These are phyloP conservation scores for Channa maculata DNA, from an alignment of 2,113 vertebrate genomes.

Conservation along the genomic window DNA sequence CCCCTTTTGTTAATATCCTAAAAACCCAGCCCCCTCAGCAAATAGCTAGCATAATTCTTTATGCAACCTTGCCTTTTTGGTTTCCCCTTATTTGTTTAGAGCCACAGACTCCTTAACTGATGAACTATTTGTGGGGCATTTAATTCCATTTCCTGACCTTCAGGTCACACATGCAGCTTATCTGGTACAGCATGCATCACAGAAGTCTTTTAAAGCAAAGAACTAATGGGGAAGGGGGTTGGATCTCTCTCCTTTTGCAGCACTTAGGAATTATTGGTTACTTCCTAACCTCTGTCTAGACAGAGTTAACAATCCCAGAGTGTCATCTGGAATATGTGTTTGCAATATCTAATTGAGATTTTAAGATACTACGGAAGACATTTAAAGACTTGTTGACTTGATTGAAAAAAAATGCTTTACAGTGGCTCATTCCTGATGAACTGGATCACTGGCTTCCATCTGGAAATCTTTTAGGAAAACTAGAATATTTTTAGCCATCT, in stretches of 20 bases:
- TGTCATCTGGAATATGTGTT: slow-evolving; percentile 63
- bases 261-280: slow-evolving; percentile 38
- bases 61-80: slow-evolving; percentile 18
- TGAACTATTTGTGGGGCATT: slow-evolving; percentile 42
- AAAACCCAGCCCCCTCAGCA: background rate
- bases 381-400: slow-evolving; percentile 47
- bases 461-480: slow-evolving; percentile 63
- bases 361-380: slow-evolving; percentile 27
- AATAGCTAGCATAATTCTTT: background rate
- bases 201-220: slow-evolving; percentile 22
- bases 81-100: slow-evolving; percentile 38
- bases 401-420: slow-evolving; percentile 48
- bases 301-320: slow-evolving; percentile 41
- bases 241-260: slow-evolving; percentile 15
- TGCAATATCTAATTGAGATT: slow-evolving; percentile 41
- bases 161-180: slow-evolving; percentile 16
- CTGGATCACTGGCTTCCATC: slow-evolving; percentile 58
- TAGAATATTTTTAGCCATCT: slow-evolving; percentile 61
- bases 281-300: slow-evolving; percentile 71
- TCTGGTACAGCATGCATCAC: no score
- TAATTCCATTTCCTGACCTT: slow-evolving; percentile 10
- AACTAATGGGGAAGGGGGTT: background rate
- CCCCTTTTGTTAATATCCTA: background rate
- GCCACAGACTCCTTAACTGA: slow-evolving; percentile 9
- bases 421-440: slow-evolving; percentile 48